Conservation (phyloP, 2,113 vertebrate genomes). For the Clupea harengus region DNA sequence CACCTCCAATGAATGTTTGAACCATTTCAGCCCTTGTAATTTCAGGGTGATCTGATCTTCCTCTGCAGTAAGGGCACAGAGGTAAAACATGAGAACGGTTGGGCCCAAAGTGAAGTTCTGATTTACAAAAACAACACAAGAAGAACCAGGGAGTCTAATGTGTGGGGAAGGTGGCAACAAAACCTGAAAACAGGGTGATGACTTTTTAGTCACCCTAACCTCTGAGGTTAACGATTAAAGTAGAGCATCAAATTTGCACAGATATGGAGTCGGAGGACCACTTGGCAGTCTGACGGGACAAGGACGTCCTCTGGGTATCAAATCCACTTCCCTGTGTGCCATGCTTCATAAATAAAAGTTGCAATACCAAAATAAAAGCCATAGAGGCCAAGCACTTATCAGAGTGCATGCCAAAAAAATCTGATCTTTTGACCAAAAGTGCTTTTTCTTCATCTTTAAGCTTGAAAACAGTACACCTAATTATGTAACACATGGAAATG, state of each 20-base stretch:
- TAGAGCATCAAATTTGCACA: not conserved
- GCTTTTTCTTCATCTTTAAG: not conserved
- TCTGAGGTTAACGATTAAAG: not conserved
- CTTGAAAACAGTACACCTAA: not conserved
- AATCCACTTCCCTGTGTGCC: not conserved
- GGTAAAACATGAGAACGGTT: not conserved
- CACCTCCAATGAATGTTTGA: slow-evolving; percentile 23
- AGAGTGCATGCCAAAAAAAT: not conserved
- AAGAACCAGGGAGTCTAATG: not conserved
- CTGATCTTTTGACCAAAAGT: slow-evolving; percentile 1
- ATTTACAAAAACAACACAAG: slow-evolving; percentile 7
- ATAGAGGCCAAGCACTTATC: not conserved
- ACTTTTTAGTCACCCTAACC: not conserved
- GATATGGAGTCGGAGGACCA: not conserved
- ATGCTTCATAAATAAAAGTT: not conserved
- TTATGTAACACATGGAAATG: not conserved
- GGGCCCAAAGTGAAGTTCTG: not conserved
- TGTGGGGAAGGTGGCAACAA: not conserved
- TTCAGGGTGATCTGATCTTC: slow-evolving; percentile 27
- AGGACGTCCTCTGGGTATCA: not conserved
- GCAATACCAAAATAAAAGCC: not conserved
- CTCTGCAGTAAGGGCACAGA: not conserved
- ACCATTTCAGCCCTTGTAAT: slow-evolving; percentile 49
- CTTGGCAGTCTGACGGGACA: slow-evolving; percentile 4
- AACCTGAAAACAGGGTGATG: not conserved